Conservation (phyloP, 2,888 invertebrate genomes). For the Drosophila demipolita region DNA sequence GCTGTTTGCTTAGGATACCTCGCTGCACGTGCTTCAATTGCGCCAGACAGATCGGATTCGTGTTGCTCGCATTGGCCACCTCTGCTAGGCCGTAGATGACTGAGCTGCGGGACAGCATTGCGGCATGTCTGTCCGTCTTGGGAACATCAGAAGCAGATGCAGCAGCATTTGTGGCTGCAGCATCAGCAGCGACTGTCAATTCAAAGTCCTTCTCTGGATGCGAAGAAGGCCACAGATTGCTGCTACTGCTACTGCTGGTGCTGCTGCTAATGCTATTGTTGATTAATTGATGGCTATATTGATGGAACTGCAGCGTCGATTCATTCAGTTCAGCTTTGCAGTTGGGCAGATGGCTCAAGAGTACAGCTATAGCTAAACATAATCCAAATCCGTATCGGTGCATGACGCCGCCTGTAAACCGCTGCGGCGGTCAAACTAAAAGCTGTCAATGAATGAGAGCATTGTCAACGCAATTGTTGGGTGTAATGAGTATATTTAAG, state of each 20-base stretch:
- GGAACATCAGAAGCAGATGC: not conserved
- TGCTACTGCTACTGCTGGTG: conserved; percentile 21
- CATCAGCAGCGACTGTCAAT: not conserved
- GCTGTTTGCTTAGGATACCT: conserved; percentile 84
- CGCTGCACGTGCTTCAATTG: conserved; percentile 84
- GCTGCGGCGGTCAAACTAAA: conserved; percentile 28
- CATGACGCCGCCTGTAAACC: conserved; percentile 38
- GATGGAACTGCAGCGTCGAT: conserved; percentile 32
- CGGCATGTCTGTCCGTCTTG: conserved; percentile 20
- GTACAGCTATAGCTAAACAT: conserved; percentile 16
- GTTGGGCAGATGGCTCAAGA: conserved; percentile 2
- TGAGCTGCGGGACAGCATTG: conserved; percentile 75
- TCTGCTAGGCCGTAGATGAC: conserved; percentile 83
- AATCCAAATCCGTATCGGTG: conserved; percentile 31
- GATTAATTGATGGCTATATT: conserved; percentile 9
- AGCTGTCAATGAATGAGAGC: conserved; percentile 43
- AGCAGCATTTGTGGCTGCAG: not conserved
- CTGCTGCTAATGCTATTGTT: conserved; percentile 23
- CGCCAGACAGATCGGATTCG: conserved; percentile 82
- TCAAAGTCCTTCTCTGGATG: conserved; percentile 19
- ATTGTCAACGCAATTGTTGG: conserved; percentile 31
- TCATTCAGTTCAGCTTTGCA: conserved; percentile 30
- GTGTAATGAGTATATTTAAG: conserved; percentile 34
- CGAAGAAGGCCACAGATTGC: conserved; percentile 30
- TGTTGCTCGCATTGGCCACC: conserved; percentile 76